Conservation (phyloP, 2,113 vertebrate genomes). For the Pangasianodon hypophthalmus region DNA sequence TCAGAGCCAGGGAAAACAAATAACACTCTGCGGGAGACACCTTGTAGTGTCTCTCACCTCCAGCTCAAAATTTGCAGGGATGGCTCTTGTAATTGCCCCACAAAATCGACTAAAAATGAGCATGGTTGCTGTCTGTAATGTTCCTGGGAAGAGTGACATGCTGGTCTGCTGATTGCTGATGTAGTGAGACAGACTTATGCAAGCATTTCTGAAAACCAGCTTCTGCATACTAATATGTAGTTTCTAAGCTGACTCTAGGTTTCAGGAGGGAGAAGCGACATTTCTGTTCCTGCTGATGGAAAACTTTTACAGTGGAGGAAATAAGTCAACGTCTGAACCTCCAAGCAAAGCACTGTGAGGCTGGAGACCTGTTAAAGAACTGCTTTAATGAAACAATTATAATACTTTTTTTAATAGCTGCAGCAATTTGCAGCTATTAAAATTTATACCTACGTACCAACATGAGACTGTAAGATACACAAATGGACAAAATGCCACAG, state of each 20-base stretch:
- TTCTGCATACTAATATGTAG: slow-evolving; percentile 34
- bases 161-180: slow-evolving; percentile 39
- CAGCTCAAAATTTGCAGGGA: slow-evolving; percentile 17
- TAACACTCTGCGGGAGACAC: background rate
- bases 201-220: slow-evolving; percentile 26
- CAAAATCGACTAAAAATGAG: slow-evolving; percentile 22
- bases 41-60: background rate
- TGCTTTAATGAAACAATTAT: background rate
- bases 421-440: background rate
- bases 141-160: slow-evolving; percentile 6
- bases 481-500: background rate
- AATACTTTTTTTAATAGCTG: background rate
- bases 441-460: background rate
- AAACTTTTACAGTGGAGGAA: slow-evolving; percentile 5
- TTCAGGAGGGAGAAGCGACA: slow-evolving; percentile 2
- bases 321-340: background rate
- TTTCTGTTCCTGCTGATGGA: slow-evolving; percentile 12
- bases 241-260: slow-evolving; percentile 1
- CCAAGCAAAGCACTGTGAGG: background rate
- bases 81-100: slow-evolving; percentile 8
- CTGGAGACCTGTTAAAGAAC: background rate
- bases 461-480: background rate
- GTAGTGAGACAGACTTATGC: slow-evolving; percentile 10
- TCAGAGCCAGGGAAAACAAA: background rate
- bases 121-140: background rate